A percentile compares a stretch with the other conserved stretches of the same genome.
Conservation (phyloP, 2,797 vertebrate genomes). For the Liparis tanakae region DNA sequence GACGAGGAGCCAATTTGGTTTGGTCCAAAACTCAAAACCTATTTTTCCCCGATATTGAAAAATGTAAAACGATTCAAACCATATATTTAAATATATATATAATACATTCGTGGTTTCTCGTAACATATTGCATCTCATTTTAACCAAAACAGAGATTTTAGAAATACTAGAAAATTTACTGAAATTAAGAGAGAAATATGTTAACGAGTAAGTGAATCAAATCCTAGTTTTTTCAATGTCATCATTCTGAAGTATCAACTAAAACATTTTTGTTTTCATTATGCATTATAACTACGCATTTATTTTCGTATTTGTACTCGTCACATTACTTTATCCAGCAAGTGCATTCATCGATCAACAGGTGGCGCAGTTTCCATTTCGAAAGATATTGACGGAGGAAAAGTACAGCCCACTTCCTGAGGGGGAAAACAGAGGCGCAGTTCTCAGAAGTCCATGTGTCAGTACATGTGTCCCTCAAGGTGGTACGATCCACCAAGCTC, state of each 20-base stretch:
- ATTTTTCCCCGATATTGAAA: conserved; percentile 14
- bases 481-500: neutral
- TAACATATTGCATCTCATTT: neutral
- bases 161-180: neutral
- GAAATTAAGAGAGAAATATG: neutral
- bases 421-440: conserved; percentile 42
- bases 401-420: conserved; percentile 56
- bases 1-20: conserved; percentile 44
- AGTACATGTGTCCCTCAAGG: conserved; percentile 35
- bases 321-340: conserved; percentile 6
- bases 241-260: neutral
- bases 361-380: conserved; percentile 39
- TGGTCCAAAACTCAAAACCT: conserved; percentile 1
- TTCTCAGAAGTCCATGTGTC: conserved; percentile 58
- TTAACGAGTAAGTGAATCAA: neutral
- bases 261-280: neutral
- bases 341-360: conserved; percentile 19
- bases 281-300: neutral
- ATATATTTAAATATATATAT: neutral
- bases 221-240: neutral
- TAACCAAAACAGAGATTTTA: neutral
- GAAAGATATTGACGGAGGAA: conserved; percentile 40
- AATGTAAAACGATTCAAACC: no score
- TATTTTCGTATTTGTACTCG: neutral
- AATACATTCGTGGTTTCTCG: neutral